A percentile compares a stretch with the other conserved stretches of the same genome.
These are phyloP conservation scores for Mohoua ochrocephala DNA, from an alignment of 2,113 vertebrate genomes.

Conservation along the genomic window DNA sequence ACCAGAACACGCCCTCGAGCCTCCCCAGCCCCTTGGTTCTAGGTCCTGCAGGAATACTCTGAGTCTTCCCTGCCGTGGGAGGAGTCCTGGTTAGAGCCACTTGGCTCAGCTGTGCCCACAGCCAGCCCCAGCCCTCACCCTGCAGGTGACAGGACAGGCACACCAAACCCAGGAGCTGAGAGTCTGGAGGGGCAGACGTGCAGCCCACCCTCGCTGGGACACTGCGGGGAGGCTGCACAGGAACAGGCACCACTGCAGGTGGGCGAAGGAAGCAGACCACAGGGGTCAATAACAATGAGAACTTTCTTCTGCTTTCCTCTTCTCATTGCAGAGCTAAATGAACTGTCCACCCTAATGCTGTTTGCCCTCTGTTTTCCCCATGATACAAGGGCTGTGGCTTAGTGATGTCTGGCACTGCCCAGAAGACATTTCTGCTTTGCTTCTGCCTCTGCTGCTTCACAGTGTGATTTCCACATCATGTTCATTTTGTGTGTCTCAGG, in stretches of 20 bases:
- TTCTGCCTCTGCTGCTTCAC: neutral
- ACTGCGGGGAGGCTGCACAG: neutral
- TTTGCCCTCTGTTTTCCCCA: neutral
- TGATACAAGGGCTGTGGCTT: neutral
- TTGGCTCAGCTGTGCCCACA: neutral
- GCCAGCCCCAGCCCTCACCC: accelerated
- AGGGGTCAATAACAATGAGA: neutral
- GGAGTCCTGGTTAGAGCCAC: neutral
- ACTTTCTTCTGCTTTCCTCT: neutral
- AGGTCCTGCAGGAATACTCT: neutral
- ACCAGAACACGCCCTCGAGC: neutral
- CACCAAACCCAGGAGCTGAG: no score
- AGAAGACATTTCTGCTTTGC: neutral
- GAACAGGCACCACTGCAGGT: neutral
- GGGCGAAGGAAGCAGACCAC: neutral
- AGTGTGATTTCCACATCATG: neutral
- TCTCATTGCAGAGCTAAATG: neutral
- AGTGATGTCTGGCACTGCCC: neutral
- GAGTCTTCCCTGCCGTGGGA: neutral
- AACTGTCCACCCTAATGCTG: neutral
- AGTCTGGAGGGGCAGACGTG: neutral
- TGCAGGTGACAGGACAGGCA: neutral
- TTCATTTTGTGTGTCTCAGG: neutral
- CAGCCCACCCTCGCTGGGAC: neutral
- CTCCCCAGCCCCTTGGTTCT: neutral